phyloP scores from a whole-genome alignment of 2,797 vertebrate species.

The Crypturellus tataupa region DNA sequence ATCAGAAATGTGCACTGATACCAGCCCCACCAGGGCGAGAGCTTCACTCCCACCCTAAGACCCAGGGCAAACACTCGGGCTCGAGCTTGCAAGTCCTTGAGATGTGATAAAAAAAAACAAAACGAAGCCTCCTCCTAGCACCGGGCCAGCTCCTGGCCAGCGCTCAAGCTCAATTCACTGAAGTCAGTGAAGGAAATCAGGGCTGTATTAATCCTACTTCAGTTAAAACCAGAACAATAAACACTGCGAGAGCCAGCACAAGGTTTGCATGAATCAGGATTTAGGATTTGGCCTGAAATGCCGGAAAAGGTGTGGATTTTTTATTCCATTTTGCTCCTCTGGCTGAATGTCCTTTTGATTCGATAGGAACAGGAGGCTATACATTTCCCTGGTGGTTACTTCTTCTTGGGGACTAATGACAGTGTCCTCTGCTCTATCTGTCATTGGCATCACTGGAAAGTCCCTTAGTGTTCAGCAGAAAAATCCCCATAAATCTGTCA shows the following conservation, averaged over 20 bases:
- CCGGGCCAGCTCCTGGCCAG: background rate
- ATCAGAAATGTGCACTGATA: rapidly evolving
- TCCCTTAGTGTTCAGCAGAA: background rate
- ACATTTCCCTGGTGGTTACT: background rate
- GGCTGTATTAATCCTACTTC: constrained; percentile 35
- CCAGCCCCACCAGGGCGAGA: background rate
- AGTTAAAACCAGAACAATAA: constrained; percentile 9
- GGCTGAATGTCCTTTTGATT: background rate
- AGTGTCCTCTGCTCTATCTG: background rate
- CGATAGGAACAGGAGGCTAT: background rate
- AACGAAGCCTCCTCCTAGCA: background rate
- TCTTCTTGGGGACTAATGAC: background rate
- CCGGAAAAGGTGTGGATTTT: background rate
- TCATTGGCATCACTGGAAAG: background rate
- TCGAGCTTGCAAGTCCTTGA: background rate
- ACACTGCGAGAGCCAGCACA: background rate
- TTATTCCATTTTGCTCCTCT: background rate
- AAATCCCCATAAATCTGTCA: background rate
- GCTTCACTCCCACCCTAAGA: background rate
- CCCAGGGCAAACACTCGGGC: background rate
- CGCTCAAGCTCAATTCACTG: background rate
- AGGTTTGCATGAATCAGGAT: background rate
- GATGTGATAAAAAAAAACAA: background rate
- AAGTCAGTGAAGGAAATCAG: constrained; percentile 47
- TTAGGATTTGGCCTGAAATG: background rate